A percentile compares a stretch with the other conserved stretches of the same genome.
These are phyloP conservation scores for Bombus terrestris DNA, from an alignment of 1,140 invertebrate species.

Conservation along the genomic window DNA sequence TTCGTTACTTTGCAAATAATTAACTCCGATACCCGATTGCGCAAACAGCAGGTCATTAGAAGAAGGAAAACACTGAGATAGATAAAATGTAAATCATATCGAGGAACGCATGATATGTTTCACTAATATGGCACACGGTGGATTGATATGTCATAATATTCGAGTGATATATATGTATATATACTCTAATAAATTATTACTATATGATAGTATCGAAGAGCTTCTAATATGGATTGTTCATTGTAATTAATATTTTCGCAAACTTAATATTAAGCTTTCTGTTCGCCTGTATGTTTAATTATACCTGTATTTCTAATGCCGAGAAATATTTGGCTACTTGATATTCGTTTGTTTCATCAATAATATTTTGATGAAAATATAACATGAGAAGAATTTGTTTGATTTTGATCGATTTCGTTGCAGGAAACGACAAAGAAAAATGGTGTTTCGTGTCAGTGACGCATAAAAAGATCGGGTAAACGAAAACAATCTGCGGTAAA, in stretches of 20 bases:
- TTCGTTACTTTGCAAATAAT: constrained; percentile 31
- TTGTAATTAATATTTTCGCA: background rate
- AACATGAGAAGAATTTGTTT: background rate
- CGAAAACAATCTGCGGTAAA: background rate
- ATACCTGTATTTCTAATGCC: background rate
- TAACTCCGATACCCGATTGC: background rate
- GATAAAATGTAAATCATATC: background rate
- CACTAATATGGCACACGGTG: background rate
- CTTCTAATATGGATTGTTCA: background rate
- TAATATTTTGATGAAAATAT: background rate
- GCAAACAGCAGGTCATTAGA: background rate
- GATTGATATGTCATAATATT: constrained; percentile 9
- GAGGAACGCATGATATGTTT: background rate
- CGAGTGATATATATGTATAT: background rate
- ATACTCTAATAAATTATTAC: background rate
- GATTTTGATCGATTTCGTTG: background rate
- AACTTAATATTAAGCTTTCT: background rate
- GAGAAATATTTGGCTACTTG: background rate
- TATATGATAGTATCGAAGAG: background rate
- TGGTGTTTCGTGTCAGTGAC: background rate
- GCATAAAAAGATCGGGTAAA: background rate
- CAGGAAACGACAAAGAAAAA: background rate
- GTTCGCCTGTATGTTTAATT: too few species aligned
- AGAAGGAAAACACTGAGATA: background rate
- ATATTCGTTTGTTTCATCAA: too few species aligned